Evolutionary conservation across 2,797 vertebrate species (phyloP).

Genomic region (Lepidocolaptes lacrymiger): DNA sequence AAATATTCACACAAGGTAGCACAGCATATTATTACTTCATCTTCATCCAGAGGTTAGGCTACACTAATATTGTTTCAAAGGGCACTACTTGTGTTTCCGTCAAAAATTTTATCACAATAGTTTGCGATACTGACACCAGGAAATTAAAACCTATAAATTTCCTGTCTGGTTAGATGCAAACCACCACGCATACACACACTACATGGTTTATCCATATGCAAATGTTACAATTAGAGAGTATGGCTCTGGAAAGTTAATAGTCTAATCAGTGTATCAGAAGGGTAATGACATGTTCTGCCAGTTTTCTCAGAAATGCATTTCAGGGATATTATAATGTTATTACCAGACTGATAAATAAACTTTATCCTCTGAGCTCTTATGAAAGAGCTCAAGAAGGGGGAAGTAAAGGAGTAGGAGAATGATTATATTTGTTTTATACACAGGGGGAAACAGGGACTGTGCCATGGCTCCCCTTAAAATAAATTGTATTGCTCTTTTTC

Average conservation of each 20-base stretch:
- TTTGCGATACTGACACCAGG: neutral
- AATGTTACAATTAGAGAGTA: neutral
- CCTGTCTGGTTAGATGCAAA: neutral
- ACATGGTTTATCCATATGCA: slow-evolving; percentile 12
- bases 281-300: neutral
- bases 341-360: slow-evolving; percentile 38
- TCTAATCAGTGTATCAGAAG: neutral
- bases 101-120: neutral
- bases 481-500: neutral
- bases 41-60: neutral
- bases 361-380: slow-evolving; percentile 22
- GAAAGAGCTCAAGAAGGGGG: neutral
- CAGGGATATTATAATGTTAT: neutral
- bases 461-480: slow-evolving; percentile 27
- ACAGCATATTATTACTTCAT: neutral
- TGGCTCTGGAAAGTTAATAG: slow-evolving; percentile 12
- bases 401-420: neutral
- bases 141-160: slow-evolving; percentile 45
- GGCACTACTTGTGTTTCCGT: neutral
- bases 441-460: neutral
- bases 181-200: neutral
- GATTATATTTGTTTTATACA: neutral
- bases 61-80: neutral
- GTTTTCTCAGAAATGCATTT: slow-evolving; percentile 16
- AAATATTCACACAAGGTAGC: neutral